Evolutionary conservation across 2,888 invertebrate species (phyloP).

Genomic region (Melanostoma mellinum): DNA sequence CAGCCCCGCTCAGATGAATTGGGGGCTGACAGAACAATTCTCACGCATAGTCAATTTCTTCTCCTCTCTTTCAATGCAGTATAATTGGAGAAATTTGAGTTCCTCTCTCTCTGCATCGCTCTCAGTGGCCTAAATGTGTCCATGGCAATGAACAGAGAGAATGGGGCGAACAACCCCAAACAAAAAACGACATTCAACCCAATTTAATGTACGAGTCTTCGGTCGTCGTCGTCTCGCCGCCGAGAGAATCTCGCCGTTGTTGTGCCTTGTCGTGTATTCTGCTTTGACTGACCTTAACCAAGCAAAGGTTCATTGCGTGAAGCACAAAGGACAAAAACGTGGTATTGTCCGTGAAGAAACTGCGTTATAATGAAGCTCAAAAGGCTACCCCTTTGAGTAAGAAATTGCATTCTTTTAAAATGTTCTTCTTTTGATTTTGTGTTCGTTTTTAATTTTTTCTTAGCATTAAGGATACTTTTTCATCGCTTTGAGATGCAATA

Average conservation of each 20-base stretch:
- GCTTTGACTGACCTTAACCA: slow-evolving; percentile 63
- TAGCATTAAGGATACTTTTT: too few species aligned
- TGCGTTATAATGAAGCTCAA: neutral
- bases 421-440: too few species aligned
- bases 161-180: slow-evolving; percentile 38
- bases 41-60: neutral
- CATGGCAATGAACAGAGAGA: slow-evolving; percentile 60
- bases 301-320: slow-evolving; percentile 59
- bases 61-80: slow-evolving; percentile 60
- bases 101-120: slow-evolving; percentile 27
- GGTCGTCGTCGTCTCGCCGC: neutral
- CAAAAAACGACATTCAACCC: slow-evolving; percentile 49
- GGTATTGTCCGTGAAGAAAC: neutral
- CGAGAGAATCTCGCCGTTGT: slow-evolving; percentile 8
- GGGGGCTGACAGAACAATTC: neutral
- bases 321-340: slow-evolving; percentile 18
- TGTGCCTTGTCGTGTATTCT: slow-evolving; percentile 18
- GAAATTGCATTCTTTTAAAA: neutral
- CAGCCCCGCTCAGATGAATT: slow-evolving; percentile 17
- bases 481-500: too few species aligned
- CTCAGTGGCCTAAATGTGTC: slow-evolving; percentile 41
- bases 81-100: slow-evolving; percentile 45
- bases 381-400: slow-evolving; percentile 4
- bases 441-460: too few species aligned
- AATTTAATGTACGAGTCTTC: slow-evolving; percentile 35